Percentiles rank a stretch among this genome's conserved stretches.
Conservation (phyloP, 2,888 invertebrate genomes). For the Tipula lateralis region DNA sequence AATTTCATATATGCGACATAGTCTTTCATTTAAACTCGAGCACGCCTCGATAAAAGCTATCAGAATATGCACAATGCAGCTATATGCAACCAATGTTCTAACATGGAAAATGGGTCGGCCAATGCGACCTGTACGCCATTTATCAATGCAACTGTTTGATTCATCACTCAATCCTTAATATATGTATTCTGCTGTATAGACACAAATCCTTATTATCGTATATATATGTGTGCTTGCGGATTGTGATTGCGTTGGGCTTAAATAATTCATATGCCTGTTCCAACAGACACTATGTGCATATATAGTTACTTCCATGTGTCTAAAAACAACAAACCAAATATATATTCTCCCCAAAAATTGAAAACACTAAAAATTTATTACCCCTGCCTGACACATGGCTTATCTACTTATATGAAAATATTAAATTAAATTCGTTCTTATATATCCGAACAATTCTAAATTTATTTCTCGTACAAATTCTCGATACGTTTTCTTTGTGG, state of each 20-base stretch:
- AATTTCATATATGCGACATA: too few species aligned
- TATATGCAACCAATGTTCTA: too few species aligned
- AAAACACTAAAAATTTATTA: not conserved
- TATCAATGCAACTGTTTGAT: not conserved
- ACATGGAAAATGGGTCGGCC: too few species aligned
- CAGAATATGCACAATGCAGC: too few species aligned
- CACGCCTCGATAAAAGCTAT: too few species aligned
- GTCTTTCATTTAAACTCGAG: too few species aligned
- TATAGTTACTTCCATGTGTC: too few species aligned
- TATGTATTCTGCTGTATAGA: too few species aligned
- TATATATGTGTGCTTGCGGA: not conserved
- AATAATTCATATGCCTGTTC: not conserved
- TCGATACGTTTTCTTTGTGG: not conserved
- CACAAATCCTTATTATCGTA: not conserved
- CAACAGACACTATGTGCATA: not conserved
- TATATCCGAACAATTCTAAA: not conserved
- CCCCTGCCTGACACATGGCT: not conserved
- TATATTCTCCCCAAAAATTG: not conserved
- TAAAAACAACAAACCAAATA: not conserved
- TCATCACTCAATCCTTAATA: not conserved
- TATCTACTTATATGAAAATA: not conserved
- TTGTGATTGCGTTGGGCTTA: not conserved
- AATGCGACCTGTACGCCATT: too few species aligned
- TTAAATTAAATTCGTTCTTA: conserved; percentile 13
- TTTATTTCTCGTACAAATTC: not conserved